A percentile compares a stretch with the other conserved stretches of the same genome.
These are phyloP conservation scores for Pitangus sulphuratus DNA, from an alignment of 2,797 vertebrate genomes.

Conservation along the genomic window DNA sequence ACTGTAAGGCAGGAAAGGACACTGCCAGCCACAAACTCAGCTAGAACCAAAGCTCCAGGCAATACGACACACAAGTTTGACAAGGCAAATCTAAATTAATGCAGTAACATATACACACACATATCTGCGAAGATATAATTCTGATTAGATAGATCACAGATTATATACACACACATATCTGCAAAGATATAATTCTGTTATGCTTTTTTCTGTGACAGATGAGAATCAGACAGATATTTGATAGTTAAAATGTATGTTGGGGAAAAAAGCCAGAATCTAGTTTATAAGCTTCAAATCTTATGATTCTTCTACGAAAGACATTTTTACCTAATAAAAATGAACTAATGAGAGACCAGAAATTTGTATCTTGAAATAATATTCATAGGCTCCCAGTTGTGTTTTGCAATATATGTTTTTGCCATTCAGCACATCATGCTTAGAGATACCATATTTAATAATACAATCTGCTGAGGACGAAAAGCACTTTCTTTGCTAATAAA, in stretches of 20 bases:
- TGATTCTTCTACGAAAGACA: neutral
- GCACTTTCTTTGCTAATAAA: slow-evolving; percentile 49
- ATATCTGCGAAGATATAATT: neutral
- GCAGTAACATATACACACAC: neutral
- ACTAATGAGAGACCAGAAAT: slow-evolving; percentile 19
- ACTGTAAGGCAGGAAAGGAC: neutral
- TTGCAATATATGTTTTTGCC: slow-evolving; percentile 4
- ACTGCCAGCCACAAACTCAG: neutral
- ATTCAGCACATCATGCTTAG: slow-evolving; percentile 8
- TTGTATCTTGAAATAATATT: neutral
- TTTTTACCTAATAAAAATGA: slow-evolving; percentile 28
- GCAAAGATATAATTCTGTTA: neutral
- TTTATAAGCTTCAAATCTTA: neutral
- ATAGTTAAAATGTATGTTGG: neutral
- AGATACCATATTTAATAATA: slow-evolving; percentile 45
- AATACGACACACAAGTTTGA: neutral
- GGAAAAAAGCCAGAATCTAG: neutral
- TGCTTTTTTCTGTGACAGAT: neutral
- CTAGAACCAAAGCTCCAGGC: neutral
- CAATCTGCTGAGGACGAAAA: slow-evolving; percentile 45
- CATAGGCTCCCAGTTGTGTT: neutral
- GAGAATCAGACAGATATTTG: neutral
- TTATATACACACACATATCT: neutral
- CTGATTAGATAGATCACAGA: neutral
- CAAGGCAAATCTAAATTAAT: neutral